Evolutionary conservation across 1,140 invertebrate genomes (phyloP), one percentile per base, ranked within the genome.

Genomic region (Drosophila virilis): DNA sequence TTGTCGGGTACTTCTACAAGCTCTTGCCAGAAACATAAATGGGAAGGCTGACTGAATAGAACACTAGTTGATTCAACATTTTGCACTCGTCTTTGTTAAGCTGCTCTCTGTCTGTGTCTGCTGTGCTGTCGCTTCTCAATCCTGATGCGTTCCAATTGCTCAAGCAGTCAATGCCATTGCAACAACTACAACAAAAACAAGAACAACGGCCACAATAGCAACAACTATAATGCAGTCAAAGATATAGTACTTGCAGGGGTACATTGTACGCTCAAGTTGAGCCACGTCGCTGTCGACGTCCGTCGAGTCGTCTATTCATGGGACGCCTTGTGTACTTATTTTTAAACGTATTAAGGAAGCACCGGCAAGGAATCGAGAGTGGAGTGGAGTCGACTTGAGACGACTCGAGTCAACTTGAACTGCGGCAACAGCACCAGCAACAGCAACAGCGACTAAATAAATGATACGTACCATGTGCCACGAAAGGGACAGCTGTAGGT

Each of bases 291-390:
- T 17, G 50, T 43, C 10, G 52, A 32, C 58, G 43, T 61, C 12
- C 28, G 45, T 15, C 33, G 52, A 28, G 45, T 50, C 46, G 38
- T 4, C 59, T 70, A 68, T 69, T 68, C 71, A 55, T 69, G 38
- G 37, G 22, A 22, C 69, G 67, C 76, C 70, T 81, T 72, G 71
- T 78, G 68, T 86, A 58, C 82, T 88, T 86, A 79, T 88, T 88
- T 88, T 88, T 82, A 83, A 86, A 88, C 79, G 79, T 79, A 86
- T 88, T 86, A 86, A 74, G 82, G 83, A 86, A 88, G 70, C 78
- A 52, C 38, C 67, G 48, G 54, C 40, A 65, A 74, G 77, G 62
- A 83, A 52, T 57, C 52, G 42, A 55, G 9, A 52, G 32, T 12
- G 38, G 13, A 33, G 51, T 42, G 12, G 52, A 37, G 52, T 35